phyloP scores from a whole-genome alignment of 2,888 invertebrate species.

The Chouioia cunea region DNA sequence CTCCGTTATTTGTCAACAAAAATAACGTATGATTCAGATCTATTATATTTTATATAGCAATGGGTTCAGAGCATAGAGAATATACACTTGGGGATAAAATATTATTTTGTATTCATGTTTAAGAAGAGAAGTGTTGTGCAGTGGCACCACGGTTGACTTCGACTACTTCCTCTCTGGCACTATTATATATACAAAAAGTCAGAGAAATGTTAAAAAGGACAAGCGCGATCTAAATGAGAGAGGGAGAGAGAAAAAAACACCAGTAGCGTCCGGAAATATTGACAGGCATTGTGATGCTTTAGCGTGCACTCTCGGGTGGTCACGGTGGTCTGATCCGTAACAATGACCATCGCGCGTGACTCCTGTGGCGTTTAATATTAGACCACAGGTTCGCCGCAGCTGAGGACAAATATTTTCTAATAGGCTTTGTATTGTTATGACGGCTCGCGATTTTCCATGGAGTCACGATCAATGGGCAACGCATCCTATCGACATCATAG shows the following conservation, averaged over 20 bases:
- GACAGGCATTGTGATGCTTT: slow-evolving; percentile 51
- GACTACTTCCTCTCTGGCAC: neutral
- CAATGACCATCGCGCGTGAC: too few species aligned
- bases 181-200: neutral
- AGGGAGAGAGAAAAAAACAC: slow-evolving; percentile 41
- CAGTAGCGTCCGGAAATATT: slow-evolving; percentile 51
- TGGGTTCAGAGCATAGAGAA: too few species aligned
- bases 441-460: slow-evolving; percentile 57
- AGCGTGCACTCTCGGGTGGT: slow-evolving; percentile 61
- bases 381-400: neutral
- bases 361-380: too few species aligned
- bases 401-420: slow-evolving; percentile 62
- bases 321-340: slow-evolving; percentile 20
- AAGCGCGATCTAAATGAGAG: slow-evolving; percentile 10
- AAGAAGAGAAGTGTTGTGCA: neutral
- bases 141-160: neutral
- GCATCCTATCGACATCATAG: too few species aligned
- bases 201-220: slow-evolving; percentile 10
- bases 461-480: too few species aligned
- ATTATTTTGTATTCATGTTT: slow-evolving; percentile 1
- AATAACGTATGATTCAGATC: too few species aligned
- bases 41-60: too few species aligned
- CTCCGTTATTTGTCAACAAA: too few species aligned
- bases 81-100: neutral
- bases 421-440: slow-evolving; percentile 45